Percentiles rank a stretch among this genome's conserved stretches.
phyloP scores from a whole-genome alignment of 2,797 vertebrate genomes.

The Acanthornis magna region DNA sequence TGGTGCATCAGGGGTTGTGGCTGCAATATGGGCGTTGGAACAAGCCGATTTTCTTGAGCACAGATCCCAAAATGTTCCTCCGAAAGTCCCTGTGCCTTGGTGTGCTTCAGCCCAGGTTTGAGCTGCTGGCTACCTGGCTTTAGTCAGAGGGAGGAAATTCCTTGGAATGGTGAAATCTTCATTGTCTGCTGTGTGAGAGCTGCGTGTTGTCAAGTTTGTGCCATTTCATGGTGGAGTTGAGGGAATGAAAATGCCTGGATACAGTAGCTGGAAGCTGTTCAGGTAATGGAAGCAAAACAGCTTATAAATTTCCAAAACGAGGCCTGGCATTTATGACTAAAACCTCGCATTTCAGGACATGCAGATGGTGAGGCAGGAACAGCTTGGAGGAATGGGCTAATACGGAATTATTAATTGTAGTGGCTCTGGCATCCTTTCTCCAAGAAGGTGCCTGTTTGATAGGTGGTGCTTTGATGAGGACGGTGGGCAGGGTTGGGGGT shows the following conservation, averaged over 20 bases:
- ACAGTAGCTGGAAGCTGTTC: constrained; percentile 41
- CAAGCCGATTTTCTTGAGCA: not conserved
- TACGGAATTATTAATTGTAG: constrained; percentile 43
- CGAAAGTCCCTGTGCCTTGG: not conserved
- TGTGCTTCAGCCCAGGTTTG: not conserved
- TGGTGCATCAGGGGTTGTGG: constrained; percentile 70
- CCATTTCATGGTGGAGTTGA: not conserved
- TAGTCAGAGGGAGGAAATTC: constrained; percentile 1
- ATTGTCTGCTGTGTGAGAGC: fast-evolving
- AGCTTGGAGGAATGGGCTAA: constrained; percentile 64
- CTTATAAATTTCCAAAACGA: constrained; percentile 13
- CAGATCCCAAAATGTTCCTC: not conserved
- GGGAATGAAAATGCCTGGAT: not conserved
- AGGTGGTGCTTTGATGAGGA: not conserved
- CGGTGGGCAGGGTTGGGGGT: not conserved
- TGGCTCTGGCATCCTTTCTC: not conserved
- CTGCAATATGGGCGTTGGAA: constrained; percentile 69
- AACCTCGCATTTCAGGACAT: constrained; percentile 51
- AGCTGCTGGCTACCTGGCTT: not conserved
- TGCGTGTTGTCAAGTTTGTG: fast-evolving
- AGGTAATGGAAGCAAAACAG: constrained; percentile 51
- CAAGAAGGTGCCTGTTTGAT: fast-evolving
- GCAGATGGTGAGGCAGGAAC: constrained; percentile 62
- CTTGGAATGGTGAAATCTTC: fast-evolving
- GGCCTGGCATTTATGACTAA: constrained; percentile 70